Percentiles rank a stretch among this genome's conserved stretches.
Evolutionary conservation across 2,113 vertebrate genomes (phyloP).

Genomic region (Calonectris borealis): DNA sequence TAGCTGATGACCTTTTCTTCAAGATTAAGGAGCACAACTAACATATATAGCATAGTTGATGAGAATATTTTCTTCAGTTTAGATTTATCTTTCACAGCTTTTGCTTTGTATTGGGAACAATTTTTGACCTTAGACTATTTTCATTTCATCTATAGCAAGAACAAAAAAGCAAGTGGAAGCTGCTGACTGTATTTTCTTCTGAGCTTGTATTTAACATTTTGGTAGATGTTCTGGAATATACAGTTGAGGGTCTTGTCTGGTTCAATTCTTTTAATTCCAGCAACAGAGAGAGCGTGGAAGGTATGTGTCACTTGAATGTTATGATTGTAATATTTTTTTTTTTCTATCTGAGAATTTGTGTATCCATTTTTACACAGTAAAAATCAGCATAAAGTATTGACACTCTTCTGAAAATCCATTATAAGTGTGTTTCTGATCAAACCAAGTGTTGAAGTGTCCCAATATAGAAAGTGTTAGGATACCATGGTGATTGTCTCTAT

Average conservation of each 20-base stretch:
- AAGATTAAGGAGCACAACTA: background rate
- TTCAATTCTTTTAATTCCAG: background rate
- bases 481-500: constrained; percentile 36
- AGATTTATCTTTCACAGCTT: background rate
- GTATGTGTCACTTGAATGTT: background rate
- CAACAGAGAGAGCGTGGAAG: background rate
- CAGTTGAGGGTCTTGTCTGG: background rate
- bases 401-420: background rate
- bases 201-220: background rate
- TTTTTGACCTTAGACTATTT: background rate
- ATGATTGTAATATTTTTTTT: background rate
- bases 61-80: background rate
- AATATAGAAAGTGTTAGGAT: constrained; percentile 24
- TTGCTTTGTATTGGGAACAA: background rate
- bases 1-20: constrained; percentile 2
- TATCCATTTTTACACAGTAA: background rate
- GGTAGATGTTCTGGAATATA: background rate
- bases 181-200: background rate
- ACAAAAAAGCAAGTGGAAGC: background rate
- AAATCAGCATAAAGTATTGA: background rate
- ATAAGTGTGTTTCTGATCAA: constrained; percentile 16
- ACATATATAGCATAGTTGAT: background rate
- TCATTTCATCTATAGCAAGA: background rate
- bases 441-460: background rate
- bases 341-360: background rate